Conservation (phyloP, 2,113 vertebrate species). For the Dicaeum eximium region DNA sequence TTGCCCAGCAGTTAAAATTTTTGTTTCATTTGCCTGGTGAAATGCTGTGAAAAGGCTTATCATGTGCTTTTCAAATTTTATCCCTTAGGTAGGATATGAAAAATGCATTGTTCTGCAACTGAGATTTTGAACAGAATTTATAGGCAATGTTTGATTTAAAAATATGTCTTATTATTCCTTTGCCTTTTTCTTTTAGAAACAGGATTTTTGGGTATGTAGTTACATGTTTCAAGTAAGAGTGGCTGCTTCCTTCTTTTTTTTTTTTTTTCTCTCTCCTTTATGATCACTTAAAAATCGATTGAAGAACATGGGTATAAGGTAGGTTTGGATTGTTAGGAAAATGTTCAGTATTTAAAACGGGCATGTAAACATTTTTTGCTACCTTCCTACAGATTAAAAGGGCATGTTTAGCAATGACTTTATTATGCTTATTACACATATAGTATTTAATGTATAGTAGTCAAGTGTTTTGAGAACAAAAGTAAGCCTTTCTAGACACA, state of each 20-base stretch:
- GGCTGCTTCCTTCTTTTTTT: not conserved
- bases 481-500: not conserved
- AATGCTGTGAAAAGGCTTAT: constrained; percentile 26
- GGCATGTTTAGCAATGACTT: not conserved
- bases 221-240: not conserved
- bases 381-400: not conserved
- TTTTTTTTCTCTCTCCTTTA: not conserved
- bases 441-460: not conserved
- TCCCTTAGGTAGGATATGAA: not conserved
- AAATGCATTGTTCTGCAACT: constrained; percentile 32
- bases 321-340: constrained; percentile 16
- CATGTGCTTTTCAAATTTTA: constrained; percentile 22
- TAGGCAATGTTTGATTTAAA: constrained; percentile 18
- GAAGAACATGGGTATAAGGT: constrained; percentile 4
- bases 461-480: not conserved
- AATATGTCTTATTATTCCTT: not conserved
- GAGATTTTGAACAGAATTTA: constrained; percentile 52
- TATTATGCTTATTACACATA: not conserved
- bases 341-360: not conserved
- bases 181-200: constrained; percentile 33
- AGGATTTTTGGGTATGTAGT: not conserved
- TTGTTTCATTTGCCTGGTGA: not conserved
- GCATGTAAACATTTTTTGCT: not conserved
- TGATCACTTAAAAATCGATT: not conserved
- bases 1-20: not conserved